Percentiles rank a stretch among this genome's conserved stretches.
These are phyloP conservation scores for Sycophila texana DNA, from an alignment of 2,888 invertebrate species.

Conservation along the genomic window DNA sequence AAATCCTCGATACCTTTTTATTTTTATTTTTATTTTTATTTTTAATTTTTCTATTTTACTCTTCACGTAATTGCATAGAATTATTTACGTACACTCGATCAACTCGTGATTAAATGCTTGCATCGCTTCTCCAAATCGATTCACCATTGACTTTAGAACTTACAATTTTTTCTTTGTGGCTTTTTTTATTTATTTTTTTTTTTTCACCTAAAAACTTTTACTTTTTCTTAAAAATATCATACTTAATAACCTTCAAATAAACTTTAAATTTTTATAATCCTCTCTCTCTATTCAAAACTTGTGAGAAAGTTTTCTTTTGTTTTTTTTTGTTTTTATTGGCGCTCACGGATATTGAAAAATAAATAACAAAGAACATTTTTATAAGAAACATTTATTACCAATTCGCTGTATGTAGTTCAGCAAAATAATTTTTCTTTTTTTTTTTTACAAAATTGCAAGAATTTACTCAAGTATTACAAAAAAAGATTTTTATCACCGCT, in stretches of 20 bases:
- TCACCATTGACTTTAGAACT: slow-evolving; percentile 27
- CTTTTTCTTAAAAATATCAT: slow-evolving; percentile 1
- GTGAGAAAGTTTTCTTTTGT: slow-evolving; percentile 15
- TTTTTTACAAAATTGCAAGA: slow-evolving; percentile 14
- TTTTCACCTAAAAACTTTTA: background rate
- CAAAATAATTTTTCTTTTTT: slow-evolving; percentile 13
- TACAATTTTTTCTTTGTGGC: background rate
- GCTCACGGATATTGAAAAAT: background rate
- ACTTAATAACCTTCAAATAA: background rate
- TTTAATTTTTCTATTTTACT: background rate
- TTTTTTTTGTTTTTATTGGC: background rate
- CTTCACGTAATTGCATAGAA: background rate
- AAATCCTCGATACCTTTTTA: slow-evolving; percentile 64
- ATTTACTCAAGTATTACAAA: slow-evolving; percentile 4
- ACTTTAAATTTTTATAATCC: slow-evolving; percentile 35
- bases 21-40: background rate
- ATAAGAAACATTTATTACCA: slow-evolving; percentile 5
- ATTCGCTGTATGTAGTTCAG: background rate
- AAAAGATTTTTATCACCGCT: background rate
- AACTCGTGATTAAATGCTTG: slow-evolving; percentile 65
- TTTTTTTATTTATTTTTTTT: background rate
- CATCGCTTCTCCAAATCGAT: slow-evolving; percentile 58
- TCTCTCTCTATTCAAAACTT: slow-evolving; percentile 3
- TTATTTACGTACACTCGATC: slow-evolving; percentile 62
- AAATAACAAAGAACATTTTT: slow-evolving; percentile 2